Evolutionary conservation across 1,140 invertebrate genomes (phyloP).

Genomic region (Drosophila sulfurigaster): DNA sequence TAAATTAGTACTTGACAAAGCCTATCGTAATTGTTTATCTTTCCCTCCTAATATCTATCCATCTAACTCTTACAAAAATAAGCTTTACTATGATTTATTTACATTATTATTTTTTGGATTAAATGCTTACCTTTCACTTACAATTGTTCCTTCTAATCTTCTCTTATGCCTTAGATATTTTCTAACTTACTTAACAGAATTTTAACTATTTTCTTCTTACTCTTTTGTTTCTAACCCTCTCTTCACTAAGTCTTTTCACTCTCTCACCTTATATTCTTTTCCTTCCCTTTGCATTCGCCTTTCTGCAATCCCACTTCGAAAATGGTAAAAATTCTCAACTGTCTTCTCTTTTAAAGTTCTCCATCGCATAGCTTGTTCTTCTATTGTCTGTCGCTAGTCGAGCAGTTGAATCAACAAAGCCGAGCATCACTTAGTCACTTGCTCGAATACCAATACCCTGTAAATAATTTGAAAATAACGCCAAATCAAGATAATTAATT

Average conservation of each 20-base stretch:
- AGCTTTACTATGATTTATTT: not conserved
- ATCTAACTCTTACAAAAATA: not conserved
- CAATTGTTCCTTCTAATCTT: no score
- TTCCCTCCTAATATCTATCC: not conserved
- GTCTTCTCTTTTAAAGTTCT: not conserved
- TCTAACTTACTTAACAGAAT: no score
- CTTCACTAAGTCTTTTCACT: no score
- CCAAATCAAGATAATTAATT: not conserved
- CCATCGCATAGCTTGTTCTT: not conserved
- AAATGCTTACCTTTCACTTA: no score
- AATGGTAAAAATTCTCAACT: not conserved
- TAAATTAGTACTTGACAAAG: slow-evolving; percentile 23
- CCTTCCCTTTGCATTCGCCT: not conserved
- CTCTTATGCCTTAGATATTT: no score
- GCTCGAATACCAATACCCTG: slow-evolving; percentile 11
- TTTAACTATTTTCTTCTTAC: no score
- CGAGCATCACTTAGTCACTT: not conserved
- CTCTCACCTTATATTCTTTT: no score
- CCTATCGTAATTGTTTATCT: slow-evolving; percentile 2
- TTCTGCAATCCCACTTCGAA: not conserved
- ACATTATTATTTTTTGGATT: not conserved
- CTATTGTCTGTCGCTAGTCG: not conserved
- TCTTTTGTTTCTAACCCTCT: no score
- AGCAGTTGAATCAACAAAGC: not conserved
- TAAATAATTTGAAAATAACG: not conserved